Evolutionary conservation across 2,113 vertebrate species (phyloP).

Genomic region (Gnathochromis pfefferi): DNA sequence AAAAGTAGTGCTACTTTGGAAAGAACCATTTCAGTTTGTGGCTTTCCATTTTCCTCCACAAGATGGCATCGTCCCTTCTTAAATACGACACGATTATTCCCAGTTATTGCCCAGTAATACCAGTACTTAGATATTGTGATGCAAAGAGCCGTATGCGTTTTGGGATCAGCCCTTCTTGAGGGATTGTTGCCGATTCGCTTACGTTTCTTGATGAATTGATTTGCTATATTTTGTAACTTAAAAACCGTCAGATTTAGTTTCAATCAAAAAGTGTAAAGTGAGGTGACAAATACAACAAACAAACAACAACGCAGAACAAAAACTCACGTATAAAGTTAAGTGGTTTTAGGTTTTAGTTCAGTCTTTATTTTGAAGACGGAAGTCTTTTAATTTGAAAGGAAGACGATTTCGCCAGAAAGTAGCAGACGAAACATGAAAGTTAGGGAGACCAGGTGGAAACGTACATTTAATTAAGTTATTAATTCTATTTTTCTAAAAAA

Average conservation of each 20-base stretch:
- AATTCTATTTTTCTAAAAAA: not conserved
- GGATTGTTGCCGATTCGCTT: not conserved
- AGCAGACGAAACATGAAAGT: not conserved
- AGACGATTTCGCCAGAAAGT: not conserved
- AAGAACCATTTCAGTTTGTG: not conserved
- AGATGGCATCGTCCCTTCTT: not conserved
- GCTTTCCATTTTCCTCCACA: not conserved
- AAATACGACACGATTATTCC: not conserved
- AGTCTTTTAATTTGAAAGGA: not conserved
- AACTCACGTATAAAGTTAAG: not conserved
- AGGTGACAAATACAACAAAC: not conserved
- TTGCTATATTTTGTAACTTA: not conserved
- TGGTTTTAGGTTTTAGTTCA: not conserved
- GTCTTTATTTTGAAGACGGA: not conserved
- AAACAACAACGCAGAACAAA: not conserved
- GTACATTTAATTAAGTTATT: not conserved
- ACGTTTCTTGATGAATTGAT: not conserved
- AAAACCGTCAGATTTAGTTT: not conserved
- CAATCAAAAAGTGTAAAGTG: not conserved
- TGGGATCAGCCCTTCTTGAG: not conserved
- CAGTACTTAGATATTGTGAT: not conserved
- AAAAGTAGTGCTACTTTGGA: not conserved
- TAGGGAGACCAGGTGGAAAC: no score
- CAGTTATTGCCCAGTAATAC: not conserved
- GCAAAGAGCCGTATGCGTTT: not conserved